These are phyloP conservation scores for Acanthurus leucopareius DNA, from an alignment of 2,797 vertebrate genomes.

Conservation along the genomic window DNA sequence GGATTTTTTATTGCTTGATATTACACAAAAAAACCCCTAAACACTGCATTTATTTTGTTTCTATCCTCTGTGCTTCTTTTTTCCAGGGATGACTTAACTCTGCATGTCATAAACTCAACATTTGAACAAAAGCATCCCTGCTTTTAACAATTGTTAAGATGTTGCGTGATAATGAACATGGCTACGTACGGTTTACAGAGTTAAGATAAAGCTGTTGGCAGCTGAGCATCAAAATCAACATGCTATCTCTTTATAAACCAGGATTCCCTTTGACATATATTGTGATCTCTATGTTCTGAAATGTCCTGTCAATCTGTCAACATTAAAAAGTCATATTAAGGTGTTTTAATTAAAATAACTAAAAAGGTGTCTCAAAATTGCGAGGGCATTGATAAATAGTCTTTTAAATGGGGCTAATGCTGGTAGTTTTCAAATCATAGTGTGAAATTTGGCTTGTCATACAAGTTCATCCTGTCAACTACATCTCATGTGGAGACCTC, in stretches of 20 bases:
- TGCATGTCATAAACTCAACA: background rate
- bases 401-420: constrained; percentile 4
- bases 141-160: background rate
- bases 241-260: background rate
- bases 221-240: background rate
- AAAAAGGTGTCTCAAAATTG: background rate
- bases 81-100: background rate
- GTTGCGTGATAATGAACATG: background rate
- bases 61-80: background rate
- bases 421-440: constrained; percentile 20
- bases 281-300: background rate
- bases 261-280: background rate
- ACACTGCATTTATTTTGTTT: background rate
- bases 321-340: background rate
- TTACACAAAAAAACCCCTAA: background rate
- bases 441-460: constrained; percentile 12
- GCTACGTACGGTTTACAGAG: background rate
- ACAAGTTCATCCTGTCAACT: constrained; percentile 25
- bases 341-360: background rate
- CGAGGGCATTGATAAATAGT: background rate
- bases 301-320: background rate
- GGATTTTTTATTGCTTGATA: background rate
- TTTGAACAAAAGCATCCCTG: background rate
- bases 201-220: background rate
- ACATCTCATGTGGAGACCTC: constrained; percentile 25